phyloP scores from a whole-genome alignment of 2,797 vertebrate species.

The Propithecus deckenii region DNA sequence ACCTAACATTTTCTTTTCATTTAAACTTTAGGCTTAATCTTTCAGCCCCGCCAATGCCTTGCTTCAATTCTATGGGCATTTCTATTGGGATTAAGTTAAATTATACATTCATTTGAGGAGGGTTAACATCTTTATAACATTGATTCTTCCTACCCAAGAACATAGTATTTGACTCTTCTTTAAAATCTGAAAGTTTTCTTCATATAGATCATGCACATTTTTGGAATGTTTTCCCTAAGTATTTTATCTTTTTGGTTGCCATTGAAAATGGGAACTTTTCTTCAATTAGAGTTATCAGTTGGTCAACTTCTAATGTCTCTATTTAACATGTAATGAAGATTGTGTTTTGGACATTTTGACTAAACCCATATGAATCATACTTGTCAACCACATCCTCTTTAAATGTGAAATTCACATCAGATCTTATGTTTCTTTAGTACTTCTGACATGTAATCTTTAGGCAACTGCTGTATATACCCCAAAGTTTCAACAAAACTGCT shows the following conservation, averaged over 20 bases:
- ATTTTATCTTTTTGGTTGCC: not conserved
- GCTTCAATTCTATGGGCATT: not conserved
- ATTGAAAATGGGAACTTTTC: conserved; percentile 18
- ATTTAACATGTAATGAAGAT: not conserved
- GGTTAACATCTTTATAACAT: not conserved
- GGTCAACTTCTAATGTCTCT: not conserved
- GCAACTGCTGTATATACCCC: not conserved
- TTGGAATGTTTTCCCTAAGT: not conserved
- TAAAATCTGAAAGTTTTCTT: not conserved
- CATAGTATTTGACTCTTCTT: not conserved
- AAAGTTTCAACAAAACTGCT: not conserved
- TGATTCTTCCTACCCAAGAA: not conserved
- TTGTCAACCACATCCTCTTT: conserved; percentile 64
- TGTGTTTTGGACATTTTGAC: conserved; percentile 39
- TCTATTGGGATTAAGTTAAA: not conserved
- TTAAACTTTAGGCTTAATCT: not conserved
- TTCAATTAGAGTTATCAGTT: not conserved
- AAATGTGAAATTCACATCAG: not conserved
- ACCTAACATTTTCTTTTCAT: not conserved
- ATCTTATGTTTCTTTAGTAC: not conserved
- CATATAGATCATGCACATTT: not conserved
- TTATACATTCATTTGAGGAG: not conserved
- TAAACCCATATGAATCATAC: conserved; percentile 56
- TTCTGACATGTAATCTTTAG: not conserved
- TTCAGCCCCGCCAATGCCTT: not conserved